Percentiles rank a stretch among this genome's conserved stretches.
Evolutionary conservation across 1,140 invertebrate species (phyloP).

Genomic region (Aphis craccivora): DNA sequence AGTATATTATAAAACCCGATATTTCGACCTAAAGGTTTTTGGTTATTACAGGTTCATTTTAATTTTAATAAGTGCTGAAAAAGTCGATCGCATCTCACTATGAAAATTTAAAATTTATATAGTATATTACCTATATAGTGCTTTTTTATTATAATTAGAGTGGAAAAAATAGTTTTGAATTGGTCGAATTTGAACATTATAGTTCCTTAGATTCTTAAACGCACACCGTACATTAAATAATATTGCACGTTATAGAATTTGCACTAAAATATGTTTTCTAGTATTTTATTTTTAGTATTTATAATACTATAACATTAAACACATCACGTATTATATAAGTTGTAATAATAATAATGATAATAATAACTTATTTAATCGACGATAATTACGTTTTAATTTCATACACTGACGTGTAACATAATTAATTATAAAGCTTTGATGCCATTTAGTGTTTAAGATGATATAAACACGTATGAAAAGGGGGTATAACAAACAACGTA

Average conservation of each 20-base stretch:
- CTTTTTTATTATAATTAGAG: not conserved
- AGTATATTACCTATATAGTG: no score
- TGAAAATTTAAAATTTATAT: not conserved
- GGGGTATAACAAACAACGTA: not conserved
- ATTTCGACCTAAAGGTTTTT: not conserved
- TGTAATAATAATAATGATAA: no score
- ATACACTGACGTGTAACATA: not conserved
- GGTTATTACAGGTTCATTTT: not conserved
- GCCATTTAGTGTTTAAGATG: not conserved
- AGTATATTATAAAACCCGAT: not conserved
- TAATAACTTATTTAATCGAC: not conserved
- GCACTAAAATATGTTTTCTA: not conserved
- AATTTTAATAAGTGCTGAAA: not conserved
- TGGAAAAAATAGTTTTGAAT: not conserved
- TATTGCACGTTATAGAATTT: not conserved
- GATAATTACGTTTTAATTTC: not conserved
- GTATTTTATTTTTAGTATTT: constrained; percentile 10
- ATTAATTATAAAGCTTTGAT: not conserved
- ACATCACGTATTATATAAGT: not conserved
- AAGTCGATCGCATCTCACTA: not conserved
- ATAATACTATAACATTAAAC: not conserved
- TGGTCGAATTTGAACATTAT: not conserved
- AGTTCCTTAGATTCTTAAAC: not conserved
- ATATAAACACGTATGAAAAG: not conserved
- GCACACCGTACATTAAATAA: not conserved